Percentiles rank a stretch among this genome's conserved stretches.
Conservation (phyloP, 2,113 vertebrate genomes). For the Salvelinus fontinalis region DNA sequence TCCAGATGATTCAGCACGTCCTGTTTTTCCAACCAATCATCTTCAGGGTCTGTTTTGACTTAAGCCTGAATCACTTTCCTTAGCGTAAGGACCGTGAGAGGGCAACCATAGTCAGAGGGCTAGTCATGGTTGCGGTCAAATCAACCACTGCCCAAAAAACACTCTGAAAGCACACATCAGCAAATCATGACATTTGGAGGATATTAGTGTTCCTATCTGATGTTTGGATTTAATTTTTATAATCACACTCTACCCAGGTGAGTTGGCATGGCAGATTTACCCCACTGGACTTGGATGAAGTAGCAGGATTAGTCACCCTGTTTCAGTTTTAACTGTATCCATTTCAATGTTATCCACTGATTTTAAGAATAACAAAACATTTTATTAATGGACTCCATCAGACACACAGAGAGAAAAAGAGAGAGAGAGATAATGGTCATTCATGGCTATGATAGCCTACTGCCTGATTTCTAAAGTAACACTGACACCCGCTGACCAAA, state of each 20-base stretch:
- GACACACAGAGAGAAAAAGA: too few species aligned
- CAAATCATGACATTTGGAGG: neutral
- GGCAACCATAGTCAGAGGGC: slow-evolving; percentile 9
- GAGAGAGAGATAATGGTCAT: neutral
- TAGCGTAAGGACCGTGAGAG: slow-evolving; percentile 19
- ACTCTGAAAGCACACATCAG: neutral
- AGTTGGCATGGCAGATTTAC: neutral
- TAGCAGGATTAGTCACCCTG: neutral
- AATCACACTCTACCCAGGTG: neutral
- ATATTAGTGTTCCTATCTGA: neutral
- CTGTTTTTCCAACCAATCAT: slow-evolving; percentile 3
- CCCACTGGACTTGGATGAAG: neutral
- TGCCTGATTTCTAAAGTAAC: neutral
- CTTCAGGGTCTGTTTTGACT: slow-evolving; percentile 12
- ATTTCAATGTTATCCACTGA: neutral
- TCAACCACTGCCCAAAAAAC: neutral
- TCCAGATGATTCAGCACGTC: neutral
- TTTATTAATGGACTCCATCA: neutral
- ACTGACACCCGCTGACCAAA: neutral
- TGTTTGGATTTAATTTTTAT: neutral
- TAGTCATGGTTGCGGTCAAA: slow-evolving; percentile 15
- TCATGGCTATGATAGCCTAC: too few species aligned
- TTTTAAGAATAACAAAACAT: neutral
- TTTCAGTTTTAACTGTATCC: neutral
- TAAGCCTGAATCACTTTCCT: slow-evolving; percentile 5